Base-by-base conservation (phyloP, 1,140 invertebrate species). In the Cyphomyrmex costatus region DNA sequence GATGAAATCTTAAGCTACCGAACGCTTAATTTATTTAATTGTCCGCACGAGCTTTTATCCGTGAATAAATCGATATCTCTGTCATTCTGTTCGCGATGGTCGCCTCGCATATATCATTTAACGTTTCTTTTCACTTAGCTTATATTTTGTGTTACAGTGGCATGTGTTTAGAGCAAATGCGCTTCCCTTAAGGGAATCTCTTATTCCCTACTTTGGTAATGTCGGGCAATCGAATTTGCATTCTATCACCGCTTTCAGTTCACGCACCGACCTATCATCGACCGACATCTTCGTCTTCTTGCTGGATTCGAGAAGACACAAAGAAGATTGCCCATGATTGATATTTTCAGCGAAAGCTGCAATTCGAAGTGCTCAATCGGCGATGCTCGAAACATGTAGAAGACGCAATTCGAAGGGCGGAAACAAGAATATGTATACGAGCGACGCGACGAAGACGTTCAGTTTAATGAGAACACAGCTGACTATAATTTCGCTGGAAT, bases 401-500 rank as follows among this genome's bases (percentile, higher is more conserved):
- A 68, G 24, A 36, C 10, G 36, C 21, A 33, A 86, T 42, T 42
- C 27, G 46, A 85, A 85, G 49, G 70, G 71, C 68, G 33, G 73
- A 77, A 77, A 27, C 58, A 73, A 53, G 30, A 19, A 33, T 80
- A 10, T 16, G 12, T 36, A 36, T 36, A 6, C 36, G n/a, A n/a
- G n/a, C n/a, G n/a, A n/a, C n/a, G 24, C 60, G 65, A 19, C 36
- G 14, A 61, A 42, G 60, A 19, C 49, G 51, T 68, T 86, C 70
- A 30, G 36, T 53, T 21, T 49, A 27, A 27, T n/a, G 86, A 60
- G 80, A 88, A 79, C 49, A n/a, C n/a, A 60, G 46, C 66, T 88
- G n/a, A n/a, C n/a, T 79, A 60, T 60, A 83, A 82, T 89, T 87
- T 66, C 46, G 51, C 80, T 56, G 71, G 51, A 46, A 42, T 68